phyloP scores from a whole-genome alignment of 2,113 vertebrate species.

The Narcine bancroftii region DNA sequence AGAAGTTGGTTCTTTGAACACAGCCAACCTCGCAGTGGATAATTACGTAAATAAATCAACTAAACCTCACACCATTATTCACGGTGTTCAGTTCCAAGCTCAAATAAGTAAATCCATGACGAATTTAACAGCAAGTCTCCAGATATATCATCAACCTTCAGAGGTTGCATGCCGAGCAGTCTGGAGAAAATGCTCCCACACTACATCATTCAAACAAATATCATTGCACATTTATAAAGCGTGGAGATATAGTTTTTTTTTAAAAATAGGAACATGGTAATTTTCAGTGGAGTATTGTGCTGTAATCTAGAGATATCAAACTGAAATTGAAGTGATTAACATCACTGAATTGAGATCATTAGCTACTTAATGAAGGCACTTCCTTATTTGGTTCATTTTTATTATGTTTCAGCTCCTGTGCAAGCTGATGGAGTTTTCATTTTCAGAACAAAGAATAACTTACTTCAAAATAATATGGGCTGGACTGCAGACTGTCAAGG shows the following conservation, averaged over 20 bases:
- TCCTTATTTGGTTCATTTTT: background rate
- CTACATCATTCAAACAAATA: background rate
- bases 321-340: background rate
- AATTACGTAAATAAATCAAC: background rate
- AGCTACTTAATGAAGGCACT: background rate
- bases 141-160: background rate
- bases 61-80: background rate
- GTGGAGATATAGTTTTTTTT: background rate
- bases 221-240: background rate
- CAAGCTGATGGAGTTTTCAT: background rate
- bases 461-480: background rate
- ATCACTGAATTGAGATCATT: background rate
- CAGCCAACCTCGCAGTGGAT: background rate
- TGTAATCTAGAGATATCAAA: background rate
- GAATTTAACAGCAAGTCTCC: background rate
- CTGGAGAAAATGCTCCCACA: background rate
- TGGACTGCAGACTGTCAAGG: background rate
- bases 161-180: background rate
- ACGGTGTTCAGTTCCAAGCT: background rate
- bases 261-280: background rate
- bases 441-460: background rate
- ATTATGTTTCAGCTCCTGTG: background rate
- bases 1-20: background rate
- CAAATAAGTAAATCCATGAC: background rate
- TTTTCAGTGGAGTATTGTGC: background rate